Evolutionary conservation across 35 echinoderm and acorn worm genomes (phyloP), one percentile per base, ranked within the genome.

Genomic region (Hemicentrotus pulcherrimus): DNA sequence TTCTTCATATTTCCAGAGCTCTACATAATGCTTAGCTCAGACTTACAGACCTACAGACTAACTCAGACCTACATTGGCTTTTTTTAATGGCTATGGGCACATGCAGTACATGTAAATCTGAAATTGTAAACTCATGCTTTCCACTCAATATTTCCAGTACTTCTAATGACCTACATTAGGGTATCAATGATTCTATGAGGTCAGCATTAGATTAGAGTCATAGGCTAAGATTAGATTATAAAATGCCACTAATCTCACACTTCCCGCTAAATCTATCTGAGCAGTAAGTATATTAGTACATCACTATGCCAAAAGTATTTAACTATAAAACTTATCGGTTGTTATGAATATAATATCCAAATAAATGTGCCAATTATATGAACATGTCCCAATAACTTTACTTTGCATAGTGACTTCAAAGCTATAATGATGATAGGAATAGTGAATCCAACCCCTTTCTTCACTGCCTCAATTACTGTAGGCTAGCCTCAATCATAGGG

Each of bases 201-300:
- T 28, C 61, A 28, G 19, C 22, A n/a, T n/a, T n/a, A 78, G 65
- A n/a, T 78, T 78, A 78, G 22, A 78, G 65, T 78, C 65, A 78
- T 78, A n/a, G 19, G 47, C 91, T 48, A 28, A 18, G 47, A 93
- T 93, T 78, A 78, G 65, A 78, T 78, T 78, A 78, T 7, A 78
- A 78, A 31, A 61, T 94, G 59, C 93, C 93, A 94, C 93, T 78
- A 78, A 78, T 78, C 65, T n/a, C 24, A 78, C 65, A 78, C 65
- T 78, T 78, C 65, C 65, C 22, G 22, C 65, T 78, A 78, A 78
- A 78, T 78, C 65, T 22, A 78, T 8, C 65, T 28, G 19, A 24
- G 6, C 22, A n/a, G 5, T 78, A 22, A 78, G 5, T n/a, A 78
- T 78, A 22, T 8, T 4, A 78, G 65, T n/a, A 78, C 28, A n/a